phyloP scores from a whole-genome alignment of 2,797 vertebrate genomes.

The Amblyraja radiata region DNA sequence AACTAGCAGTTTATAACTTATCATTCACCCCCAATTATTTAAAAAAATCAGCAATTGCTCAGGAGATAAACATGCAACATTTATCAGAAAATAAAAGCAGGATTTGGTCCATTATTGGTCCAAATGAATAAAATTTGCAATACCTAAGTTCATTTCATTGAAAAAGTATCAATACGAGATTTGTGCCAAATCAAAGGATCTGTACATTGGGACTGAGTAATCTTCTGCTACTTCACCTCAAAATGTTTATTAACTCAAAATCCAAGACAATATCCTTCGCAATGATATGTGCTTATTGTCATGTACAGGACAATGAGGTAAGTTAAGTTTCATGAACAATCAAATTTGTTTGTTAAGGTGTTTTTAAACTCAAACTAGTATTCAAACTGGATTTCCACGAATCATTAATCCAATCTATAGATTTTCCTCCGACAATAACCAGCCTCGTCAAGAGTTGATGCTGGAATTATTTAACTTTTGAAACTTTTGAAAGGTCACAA shows the following conservation, averaged over 20 bases:
- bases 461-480: neutral
- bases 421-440: no score
- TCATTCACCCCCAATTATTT: neutral
- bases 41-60: neutral
- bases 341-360: neutral
- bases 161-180: neutral
- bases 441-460: neutral
- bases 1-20: neutral
- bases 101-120: neutral
- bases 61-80: neutral
- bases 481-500: neutral
- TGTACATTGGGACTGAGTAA: neutral
- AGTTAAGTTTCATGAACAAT: constrained; percentile 3
- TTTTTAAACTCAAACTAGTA: neutral
- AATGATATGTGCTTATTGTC: neutral
- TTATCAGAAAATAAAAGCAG: neutral
- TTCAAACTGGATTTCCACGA: neutral
- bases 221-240: neutral
- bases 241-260: neutral
- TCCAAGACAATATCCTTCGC: neutral
- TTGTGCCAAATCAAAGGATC: neutral
- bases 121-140: neutral
- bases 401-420: neutral
- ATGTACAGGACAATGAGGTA: constrained; percentile 27
- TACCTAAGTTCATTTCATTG: neutral